These are phyloP conservation scores for Thermophis baileyi DNA, from an alignment of 2,113 vertebrate species.

Conservation along the genomic window DNA sequence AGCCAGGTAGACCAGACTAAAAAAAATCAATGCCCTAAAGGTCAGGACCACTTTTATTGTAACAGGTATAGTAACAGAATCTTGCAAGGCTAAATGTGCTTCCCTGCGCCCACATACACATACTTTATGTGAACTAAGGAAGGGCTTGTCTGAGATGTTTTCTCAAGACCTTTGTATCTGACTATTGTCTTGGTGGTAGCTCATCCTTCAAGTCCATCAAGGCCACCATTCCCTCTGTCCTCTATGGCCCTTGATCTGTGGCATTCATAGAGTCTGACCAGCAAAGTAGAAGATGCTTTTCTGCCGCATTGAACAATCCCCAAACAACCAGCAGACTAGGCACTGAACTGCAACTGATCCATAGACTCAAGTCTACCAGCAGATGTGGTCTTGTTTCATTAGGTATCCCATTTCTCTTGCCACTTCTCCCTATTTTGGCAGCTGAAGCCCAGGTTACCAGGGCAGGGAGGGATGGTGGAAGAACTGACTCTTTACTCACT, in stretches of 20 bases:
- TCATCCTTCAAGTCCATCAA: neutral
- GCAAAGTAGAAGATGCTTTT: neutral
- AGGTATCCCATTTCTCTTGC: neutral
- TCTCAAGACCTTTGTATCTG: neutral
- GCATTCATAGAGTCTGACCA: neutral
- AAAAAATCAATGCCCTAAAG: neutral
- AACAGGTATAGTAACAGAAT: neutral
- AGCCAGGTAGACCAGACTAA: neutral
- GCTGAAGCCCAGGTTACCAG: neutral
- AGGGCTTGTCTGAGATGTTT: neutral
- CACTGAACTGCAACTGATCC: neutral
- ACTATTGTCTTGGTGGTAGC: neutral
- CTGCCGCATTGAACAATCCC: neutral
- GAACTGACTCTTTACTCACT: neutral
- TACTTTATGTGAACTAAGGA: neutral
- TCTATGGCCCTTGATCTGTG: neutral
- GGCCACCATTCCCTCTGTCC: neutral
- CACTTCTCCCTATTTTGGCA: neutral
- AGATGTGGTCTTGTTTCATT: neutral
- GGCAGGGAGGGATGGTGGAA: neutral
- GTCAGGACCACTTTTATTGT: neutral
- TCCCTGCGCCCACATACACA: no score
- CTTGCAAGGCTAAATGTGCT: no score
- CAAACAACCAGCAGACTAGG: neutral
- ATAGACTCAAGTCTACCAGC: neutral